Percentiles rank a stretch among this genome's conserved stretches.
Conservation (phyloP, 23 tunicate genomes). For the Phallusia fumigata region DNA sequence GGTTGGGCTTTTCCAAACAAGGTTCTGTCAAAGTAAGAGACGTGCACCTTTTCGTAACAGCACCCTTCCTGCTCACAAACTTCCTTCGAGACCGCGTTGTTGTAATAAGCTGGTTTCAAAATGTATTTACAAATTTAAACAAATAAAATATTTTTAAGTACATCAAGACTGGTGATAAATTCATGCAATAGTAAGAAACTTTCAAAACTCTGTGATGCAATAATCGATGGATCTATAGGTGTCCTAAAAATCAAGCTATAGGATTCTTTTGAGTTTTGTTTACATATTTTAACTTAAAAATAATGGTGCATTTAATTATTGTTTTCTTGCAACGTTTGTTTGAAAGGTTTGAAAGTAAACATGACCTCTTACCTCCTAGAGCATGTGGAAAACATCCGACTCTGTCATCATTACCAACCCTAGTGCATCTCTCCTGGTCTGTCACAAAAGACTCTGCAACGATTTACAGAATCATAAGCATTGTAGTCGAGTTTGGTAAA, state of each 20-base stretch:
- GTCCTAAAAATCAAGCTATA: too few species aligned
- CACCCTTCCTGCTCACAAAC: constrained; percentile 62
- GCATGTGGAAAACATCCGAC: constrained; percentile 32
- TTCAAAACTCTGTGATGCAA: too few species aligned
- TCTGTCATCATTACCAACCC: constrained; percentile 28
- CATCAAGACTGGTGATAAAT: too few species aligned
- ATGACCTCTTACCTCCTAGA: neutral
- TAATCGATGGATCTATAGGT: too few species aligned
- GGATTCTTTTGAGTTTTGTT: too few species aligned
- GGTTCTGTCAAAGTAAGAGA: constrained; percentile 28
- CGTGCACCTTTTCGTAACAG: constrained; percentile 55
- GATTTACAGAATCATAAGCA: neutral
- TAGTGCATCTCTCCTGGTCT: constrained; percentile 23
- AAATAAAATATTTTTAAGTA: too few species aligned
- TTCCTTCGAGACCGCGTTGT: constrained; percentile 29
- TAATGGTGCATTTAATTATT: too few species aligned
- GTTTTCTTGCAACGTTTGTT: too few species aligned
- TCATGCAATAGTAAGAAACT: too few species aligned
- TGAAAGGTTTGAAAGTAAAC: neutral
- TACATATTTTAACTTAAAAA: too few species aligned
- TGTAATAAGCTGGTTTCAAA: constrained; percentile 31
- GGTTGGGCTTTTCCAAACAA: constrained; percentile 18
- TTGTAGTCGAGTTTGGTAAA: neutral
- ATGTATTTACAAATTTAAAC: too few species aligned
- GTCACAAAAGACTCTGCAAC: constrained; percentile 23